Percentiles rank a stretch among this genome's conserved stretches.
Conservation (phyloP, 2,113 vertebrate genomes). For the Cryptoleucopteryx plumbea region DNA sequence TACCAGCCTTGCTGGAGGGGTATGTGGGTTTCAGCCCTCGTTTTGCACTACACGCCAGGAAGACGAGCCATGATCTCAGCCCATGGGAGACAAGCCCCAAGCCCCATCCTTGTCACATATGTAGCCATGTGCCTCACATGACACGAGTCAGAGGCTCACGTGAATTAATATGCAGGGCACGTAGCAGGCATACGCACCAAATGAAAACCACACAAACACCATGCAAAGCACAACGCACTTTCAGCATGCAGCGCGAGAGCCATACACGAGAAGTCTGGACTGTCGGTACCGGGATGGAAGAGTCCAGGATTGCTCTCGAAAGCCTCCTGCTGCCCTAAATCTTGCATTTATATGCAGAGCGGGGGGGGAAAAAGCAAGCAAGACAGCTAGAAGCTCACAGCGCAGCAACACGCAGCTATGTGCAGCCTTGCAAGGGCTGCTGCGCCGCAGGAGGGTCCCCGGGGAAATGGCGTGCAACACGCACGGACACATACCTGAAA, state of each 20-base stretch:
- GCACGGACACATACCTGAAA: not conserved
- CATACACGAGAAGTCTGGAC: not conserved
- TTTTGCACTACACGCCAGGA: fast-evolving
- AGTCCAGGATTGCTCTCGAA: not conserved
- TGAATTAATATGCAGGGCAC: not conserved
- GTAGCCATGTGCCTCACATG: not conserved
- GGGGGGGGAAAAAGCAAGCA: not conserved
- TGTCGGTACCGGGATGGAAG: fast-evolving
- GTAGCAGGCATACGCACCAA: not conserved
- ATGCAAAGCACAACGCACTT: fast-evolving
- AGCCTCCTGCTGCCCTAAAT: not conserved
- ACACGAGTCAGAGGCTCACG: fast-evolving
- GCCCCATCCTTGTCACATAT: not conserved
- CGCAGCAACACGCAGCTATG: fast-evolving
- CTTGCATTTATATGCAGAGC: not conserved
- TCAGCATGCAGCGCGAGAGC: fast-evolving
- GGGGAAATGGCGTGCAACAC: not conserved
- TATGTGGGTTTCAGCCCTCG: fast-evolving
- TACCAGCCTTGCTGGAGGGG: fast-evolving
- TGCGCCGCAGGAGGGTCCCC: not conserved
- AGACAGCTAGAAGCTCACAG: not conserved
- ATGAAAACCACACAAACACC: not conserved
- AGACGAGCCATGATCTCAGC: not conserved
- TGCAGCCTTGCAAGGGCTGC: not conserved
- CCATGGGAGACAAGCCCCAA: not conserved